Base-by-base conservation (phyloP, 2,888 invertebrate species). In the Lasius platythorax region DNA sequence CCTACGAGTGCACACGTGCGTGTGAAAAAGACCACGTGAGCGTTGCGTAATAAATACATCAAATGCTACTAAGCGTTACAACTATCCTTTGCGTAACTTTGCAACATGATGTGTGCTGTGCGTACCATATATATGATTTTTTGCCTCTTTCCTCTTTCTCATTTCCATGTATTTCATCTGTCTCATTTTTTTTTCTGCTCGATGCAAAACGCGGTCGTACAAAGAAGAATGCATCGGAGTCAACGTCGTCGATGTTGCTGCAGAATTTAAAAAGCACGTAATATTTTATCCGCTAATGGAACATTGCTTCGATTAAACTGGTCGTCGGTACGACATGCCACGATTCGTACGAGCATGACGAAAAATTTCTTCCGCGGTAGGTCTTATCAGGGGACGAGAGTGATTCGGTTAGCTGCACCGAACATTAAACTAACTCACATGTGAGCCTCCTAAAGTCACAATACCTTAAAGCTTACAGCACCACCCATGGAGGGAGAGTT, bases 31-130 rank as follows among this genome's bases (percentile, higher is more conserved):
- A 53, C 6, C 73, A 53, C 70, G 50, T 70, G 67, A 81, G 78
- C 83, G 66, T 89, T 87, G 86, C 87, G 85, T 86, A 87, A 91
- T 86, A 87, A 90, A 90, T 89, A 88, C 82, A 82, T 56, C 83
- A 66, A 64, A 79, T 78, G 81, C 75, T 79, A 81, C 73, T 84
- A 83, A 88, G 84, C 76, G 75, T 73, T 88, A 85, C 85, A 78
- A 85, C 88, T 87, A 89, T 90, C 89, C 83, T 82, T 73, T 58
- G 84, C 85, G 79, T 85, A 83, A 50, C 84, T 86, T 64, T 58
- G 73, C 73, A 83, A 84, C 76, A 79, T 76, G 79, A 84, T 82
- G 82, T 84, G 76, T 58, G 73, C 37, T 73, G 64, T 30, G 70
- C 70, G 53, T 81, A 68, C 63, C 11, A n/a, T 78, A 64, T 40